A percentile compares a stretch with the other conserved stretches of the same genome.
Conservation (phyloP, 2,113 vertebrate genomes). For the Protobothrops flavoviridis region DNA sequence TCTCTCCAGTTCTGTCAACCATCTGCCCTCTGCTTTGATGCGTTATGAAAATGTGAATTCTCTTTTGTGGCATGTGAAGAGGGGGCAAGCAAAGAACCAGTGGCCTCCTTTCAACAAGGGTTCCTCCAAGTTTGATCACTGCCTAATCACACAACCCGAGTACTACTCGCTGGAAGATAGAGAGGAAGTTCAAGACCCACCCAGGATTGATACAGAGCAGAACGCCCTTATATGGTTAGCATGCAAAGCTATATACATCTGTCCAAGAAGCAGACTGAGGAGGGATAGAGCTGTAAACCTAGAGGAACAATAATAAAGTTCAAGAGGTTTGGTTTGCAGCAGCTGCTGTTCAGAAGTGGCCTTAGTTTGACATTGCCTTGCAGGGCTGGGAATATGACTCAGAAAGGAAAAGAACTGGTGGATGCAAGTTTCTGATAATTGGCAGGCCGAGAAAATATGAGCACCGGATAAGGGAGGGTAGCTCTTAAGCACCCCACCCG, state of each 20-base stretch:
- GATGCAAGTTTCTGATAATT: background rate
- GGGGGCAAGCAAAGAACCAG: background rate
- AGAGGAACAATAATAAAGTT: background rate
- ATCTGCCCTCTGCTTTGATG: background rate
- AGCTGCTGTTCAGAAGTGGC: background rate
- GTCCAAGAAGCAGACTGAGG: background rate
- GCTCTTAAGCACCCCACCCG: background rate
- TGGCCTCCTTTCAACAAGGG: background rate
- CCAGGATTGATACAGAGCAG: background rate
- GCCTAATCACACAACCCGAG: background rate
- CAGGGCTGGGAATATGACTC: background rate
- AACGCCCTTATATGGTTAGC: background rate
- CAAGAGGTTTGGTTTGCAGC: background rate
- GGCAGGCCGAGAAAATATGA: background rate
- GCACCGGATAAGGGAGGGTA: background rate
- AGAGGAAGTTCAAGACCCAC: no score
- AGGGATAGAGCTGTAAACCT: background rate
- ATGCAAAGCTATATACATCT: background rate
- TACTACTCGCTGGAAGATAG: no score
- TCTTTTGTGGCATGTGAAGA: background rate
- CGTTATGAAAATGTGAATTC: background rate
- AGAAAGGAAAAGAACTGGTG: background rate
- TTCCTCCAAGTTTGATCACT: background rate
- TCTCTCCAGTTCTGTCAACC: background rate
- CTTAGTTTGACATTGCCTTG: background rate